These are phyloP conservation scores for Empidonax traillii DNA, from an alignment of 2,113 vertebrate species.

Conservation along the genomic window DNA sequence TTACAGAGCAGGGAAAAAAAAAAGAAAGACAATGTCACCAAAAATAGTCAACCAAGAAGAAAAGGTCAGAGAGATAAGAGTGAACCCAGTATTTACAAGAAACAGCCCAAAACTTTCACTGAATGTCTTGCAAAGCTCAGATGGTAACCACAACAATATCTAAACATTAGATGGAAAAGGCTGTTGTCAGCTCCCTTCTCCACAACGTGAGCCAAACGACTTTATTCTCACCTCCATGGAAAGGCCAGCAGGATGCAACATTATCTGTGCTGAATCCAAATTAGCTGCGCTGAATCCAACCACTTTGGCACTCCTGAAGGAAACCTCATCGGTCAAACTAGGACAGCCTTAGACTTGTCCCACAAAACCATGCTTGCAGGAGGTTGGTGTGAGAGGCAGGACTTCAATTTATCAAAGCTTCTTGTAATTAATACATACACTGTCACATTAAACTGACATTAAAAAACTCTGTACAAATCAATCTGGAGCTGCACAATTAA, in stretches of 20 bases:
- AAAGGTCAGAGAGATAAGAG: neutral
- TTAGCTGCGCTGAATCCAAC: neutral
- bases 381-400: neutral
- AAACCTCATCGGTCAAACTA: neutral
- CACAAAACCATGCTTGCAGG: neutral
- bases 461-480: neutral
- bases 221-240: constrained; percentile 40
- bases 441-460: neutral
- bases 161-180: neutral
- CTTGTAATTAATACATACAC: neutral
- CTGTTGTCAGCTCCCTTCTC: neutral
- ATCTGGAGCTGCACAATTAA: neutral
- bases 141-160: neutral
- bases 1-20: rapidly evolving
- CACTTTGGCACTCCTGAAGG: neutral
- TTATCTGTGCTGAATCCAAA: neutral
- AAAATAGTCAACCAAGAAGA: neutral
- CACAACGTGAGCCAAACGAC: neutral
- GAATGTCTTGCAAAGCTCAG: neutral
- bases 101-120: neutral
- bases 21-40: neutral
- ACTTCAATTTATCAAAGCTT: neutral
- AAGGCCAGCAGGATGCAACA: constrained; percentile 4
- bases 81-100: neutral
- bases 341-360: neutral